Evolutionary conservation across 2,888 invertebrate genomes (phyloP).

Genomic region (Alviniconcha strummeri): DNA sequence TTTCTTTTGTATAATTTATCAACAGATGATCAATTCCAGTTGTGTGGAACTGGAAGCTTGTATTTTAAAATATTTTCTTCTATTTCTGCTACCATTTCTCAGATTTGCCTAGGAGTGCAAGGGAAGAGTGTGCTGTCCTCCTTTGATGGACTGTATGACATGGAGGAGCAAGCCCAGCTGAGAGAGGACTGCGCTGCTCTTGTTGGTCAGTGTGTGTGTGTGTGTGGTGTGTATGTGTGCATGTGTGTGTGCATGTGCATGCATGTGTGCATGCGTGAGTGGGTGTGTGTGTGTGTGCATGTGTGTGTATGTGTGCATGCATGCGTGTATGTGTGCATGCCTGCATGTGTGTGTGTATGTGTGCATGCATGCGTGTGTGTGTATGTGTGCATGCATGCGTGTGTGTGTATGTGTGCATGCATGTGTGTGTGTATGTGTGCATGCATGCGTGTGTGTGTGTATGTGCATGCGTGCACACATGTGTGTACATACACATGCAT

Average conservation of each 20-base stretch:
- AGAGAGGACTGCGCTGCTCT: conserved; percentile 92
- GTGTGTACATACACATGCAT: neutral
- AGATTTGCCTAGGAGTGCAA: conserved; percentile 74
- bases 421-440: neutral
- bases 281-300: neutral
- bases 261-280: neutral
- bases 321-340: neutral
- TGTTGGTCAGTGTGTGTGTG: conserved; percentile 79
- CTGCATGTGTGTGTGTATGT: neutral
- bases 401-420: neutral
- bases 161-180: conserved; percentile 92
- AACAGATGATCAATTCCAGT: too few species aligned
- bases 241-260: neutral
- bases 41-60: too few species aligned
- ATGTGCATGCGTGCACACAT: neutral
- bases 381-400: neutral
- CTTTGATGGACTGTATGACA: conserved; percentile 96
- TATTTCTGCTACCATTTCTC: conserved; percentile 7
- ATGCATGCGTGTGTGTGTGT: neutral
- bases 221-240: neutral
- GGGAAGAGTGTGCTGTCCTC: conserved; percentile 73
- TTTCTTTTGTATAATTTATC: too few species aligned
- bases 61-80: neutral
- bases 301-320: neutral
- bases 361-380: neutral